Conservation (phyloP, 2,113 vertebrate species). For the Glaucomys volans region DNA sequence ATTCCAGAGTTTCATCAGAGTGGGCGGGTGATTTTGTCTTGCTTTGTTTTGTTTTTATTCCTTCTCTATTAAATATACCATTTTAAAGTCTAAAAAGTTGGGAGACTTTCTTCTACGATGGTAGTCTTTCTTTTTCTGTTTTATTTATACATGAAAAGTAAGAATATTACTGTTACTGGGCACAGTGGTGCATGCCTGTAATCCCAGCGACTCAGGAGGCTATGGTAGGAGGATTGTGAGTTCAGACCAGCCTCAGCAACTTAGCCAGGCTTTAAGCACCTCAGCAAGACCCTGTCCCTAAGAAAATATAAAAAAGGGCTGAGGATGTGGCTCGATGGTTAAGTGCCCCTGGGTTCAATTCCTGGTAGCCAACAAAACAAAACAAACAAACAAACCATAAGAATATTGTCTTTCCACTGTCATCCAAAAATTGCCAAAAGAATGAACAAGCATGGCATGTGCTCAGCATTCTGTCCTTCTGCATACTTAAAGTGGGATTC, state of each 20-base stretch:
- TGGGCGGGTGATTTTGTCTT: neutral
- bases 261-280: too few species aligned
- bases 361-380: too few species aligned
- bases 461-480: neutral
- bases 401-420: neutral
- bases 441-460: neutral
- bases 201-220: too few species aligned
- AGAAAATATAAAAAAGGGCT: too few species aligned
- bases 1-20: neutral
- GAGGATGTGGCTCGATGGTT: too few species aligned
- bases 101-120: neutral
- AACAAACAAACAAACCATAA: neutral
- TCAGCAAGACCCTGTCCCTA: too few species aligned
- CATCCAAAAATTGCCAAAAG: neutral
- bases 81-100: conserved; percentile 3
- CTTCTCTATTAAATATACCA: neutral
- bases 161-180: too few species aligned
- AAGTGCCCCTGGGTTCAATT: too few species aligned
- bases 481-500: neutral
- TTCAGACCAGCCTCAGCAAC: too few species aligned
- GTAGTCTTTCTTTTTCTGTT: neutral
- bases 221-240: too few species aligned
- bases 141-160: neutral
- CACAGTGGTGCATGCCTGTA: too few species aligned
- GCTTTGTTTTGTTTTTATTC: neutral